A percentile compares a stretch with the other conserved stretches of the same genome.
Conservation (phyloP, 1,140 invertebrate species). For the Cecropterus lyciades region DNA sequence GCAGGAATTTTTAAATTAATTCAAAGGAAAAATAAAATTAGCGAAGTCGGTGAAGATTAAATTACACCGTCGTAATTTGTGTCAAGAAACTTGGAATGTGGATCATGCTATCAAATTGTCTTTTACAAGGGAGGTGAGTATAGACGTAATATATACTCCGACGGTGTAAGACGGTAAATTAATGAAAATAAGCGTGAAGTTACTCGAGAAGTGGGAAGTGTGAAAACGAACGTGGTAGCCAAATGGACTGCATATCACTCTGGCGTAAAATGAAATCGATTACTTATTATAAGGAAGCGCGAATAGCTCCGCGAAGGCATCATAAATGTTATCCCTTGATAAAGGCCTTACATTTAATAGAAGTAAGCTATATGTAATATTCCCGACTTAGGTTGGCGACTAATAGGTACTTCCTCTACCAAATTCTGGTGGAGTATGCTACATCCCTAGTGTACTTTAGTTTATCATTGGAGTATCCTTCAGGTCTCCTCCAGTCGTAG, state of each 20-base stretch:
- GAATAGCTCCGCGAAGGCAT: too few species aligned
- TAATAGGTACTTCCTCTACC: too few species aligned
- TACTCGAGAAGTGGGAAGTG: conserved; percentile 27
- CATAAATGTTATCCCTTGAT: too few species aligned
- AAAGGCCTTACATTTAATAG: too few species aligned
- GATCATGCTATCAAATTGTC: conserved; percentile 52
- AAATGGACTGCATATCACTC: conserved; percentile 4
- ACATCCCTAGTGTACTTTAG: too few species aligned
- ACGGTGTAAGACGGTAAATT: conserved; percentile 33
- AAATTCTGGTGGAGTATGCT: too few species aligned
- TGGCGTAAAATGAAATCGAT: background rate
- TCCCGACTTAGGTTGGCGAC: too few species aligned
- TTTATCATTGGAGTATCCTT: too few species aligned
- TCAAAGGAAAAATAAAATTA: conserved; percentile 79
- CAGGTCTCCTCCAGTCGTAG: too few species aligned
- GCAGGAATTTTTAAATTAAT: conserved; percentile 79
- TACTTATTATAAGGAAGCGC: background rate
- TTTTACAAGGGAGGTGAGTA: conserved; percentile 44
- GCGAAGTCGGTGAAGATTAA: conserved; percentile 68
- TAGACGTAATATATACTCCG: conserved; percentile 40
- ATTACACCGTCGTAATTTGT: conserved; percentile 74
- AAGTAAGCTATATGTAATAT: too few species aligned
- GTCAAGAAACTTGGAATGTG: conserved; percentile 68
- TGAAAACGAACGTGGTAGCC: conserved; percentile 11
- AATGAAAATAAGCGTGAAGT: conserved; percentile 32